phyloP scores from a whole-genome alignment of 2,888 invertebrate genomes.

The Thereva unica region DNA sequence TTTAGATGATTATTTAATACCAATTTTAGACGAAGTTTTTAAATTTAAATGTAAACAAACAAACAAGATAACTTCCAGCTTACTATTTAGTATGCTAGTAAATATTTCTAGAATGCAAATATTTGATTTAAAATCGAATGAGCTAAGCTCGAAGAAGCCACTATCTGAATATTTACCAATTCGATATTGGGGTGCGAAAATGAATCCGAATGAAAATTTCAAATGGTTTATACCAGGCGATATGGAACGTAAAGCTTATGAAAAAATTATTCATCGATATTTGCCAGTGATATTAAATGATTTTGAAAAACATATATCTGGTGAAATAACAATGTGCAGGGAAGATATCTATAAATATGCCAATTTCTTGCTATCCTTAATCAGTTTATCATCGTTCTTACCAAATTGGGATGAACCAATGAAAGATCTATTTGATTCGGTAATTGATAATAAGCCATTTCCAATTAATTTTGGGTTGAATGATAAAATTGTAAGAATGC shows the following conservation, averaged over 20 bases:
- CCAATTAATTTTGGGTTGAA: slow-evolving; percentile 60
- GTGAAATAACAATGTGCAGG: slow-evolving; percentile 62
- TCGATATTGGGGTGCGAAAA: slow-evolving; percentile 73
- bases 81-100: slow-evolving; percentile 64
- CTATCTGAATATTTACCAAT: slow-evolving; percentile 73
- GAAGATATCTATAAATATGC: slow-evolving; percentile 66
- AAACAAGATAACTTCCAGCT: slow-evolving; percentile 64
- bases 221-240: slow-evolving; percentile 78
- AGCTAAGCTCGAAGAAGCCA: slow-evolving; percentile 65
- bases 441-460: slow-evolving; percentile 38
- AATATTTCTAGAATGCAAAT: slow-evolving; percentile 67
- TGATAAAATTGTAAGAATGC: slow-evolving; percentile 60
- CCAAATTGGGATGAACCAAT: slow-evolving; percentile 72
- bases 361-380: slow-evolving; percentile 64
- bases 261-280: slow-evolving; percentile 68
- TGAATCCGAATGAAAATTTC: slow-evolving; percentile 66
- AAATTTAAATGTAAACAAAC: slow-evolving; percentile 72
- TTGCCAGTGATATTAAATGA: slow-evolving; percentile 67
- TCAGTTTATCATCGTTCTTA: slow-evolving; percentile 68
- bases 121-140: slow-evolving; percentile 66
- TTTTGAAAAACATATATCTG: slow-evolving; percentile 63
- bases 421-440: slow-evolving; percentile 37
- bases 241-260: slow-evolving; percentile 70
- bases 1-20: slow-evolving; percentile 63
- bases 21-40: slow-evolving; percentile 72